Conservation (phyloP, 2,888 invertebrate genomes). For the Biston betularia region DNA sequence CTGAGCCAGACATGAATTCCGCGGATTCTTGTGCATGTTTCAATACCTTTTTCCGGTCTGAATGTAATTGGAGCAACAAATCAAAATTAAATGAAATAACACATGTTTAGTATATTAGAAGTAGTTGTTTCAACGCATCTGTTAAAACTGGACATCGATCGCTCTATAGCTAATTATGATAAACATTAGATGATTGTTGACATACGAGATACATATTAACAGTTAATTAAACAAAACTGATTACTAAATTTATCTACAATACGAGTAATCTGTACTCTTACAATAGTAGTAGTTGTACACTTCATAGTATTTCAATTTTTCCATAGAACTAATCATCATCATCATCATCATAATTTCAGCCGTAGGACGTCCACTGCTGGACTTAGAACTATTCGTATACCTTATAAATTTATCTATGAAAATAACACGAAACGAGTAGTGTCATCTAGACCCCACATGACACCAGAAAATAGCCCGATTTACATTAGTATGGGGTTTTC, state of each 20-base stretch:
- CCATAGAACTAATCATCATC: too few species aligned
- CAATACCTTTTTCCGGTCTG: slow-evolving; percentile 30
- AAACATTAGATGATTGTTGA: slow-evolving; percentile 30
- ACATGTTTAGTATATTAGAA: not conserved
- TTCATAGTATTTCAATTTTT: not conserved
- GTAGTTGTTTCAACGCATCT: slow-evolving; percentile 8
- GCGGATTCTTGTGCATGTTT: slow-evolving; percentile 52
- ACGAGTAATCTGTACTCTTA: not conserved
- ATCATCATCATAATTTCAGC: too few species aligned
- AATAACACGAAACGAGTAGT: too few species aligned
- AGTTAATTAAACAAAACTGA: slow-evolving; percentile 18
- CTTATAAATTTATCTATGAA: too few species aligned
- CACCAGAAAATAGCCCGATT: too few species aligned
- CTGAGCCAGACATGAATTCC: slow-evolving; percentile 64
- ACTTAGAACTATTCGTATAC: too few species aligned
- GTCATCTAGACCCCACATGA: too few species aligned
- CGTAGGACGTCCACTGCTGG: too few species aligned
- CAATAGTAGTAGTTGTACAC: not conserved
- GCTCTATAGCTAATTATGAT: slow-evolving; percentile 26
- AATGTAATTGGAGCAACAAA: slow-evolving; percentile 24
- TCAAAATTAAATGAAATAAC: slow-evolving; percentile 20
- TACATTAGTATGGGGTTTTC: too few species aligned
- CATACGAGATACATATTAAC: slow-evolving; percentile 28
- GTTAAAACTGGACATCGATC: slow-evolving; percentile 13
- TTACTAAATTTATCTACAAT: slow-evolving; percentile 10